Evolutionary conservation across 2,888 invertebrate genomes (phyloP), one percentile per base, ranked within the genome.

Genomic region (Lagria hirta): DNA sequence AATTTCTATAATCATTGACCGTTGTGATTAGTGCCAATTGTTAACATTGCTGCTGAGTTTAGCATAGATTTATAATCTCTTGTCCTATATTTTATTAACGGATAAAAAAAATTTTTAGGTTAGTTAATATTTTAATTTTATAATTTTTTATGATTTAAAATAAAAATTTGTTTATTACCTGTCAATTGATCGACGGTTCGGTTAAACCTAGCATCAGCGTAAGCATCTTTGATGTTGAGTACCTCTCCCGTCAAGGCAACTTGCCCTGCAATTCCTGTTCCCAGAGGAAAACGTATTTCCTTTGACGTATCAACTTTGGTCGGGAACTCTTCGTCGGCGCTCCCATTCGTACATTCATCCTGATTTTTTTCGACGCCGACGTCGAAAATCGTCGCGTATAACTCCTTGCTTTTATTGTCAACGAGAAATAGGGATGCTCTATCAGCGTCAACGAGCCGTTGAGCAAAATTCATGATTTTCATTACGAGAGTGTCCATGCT

Each of bases 361-460:
- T 60, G 57, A 3, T 57, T 57, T 22, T 71, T 51, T 20, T 73
- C 72, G 11, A 73, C 60, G 3, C 79, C 79, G 47, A 84, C 72
- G 62, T 91, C 90, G 63, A 90, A 91, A 4, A 90, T 86, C 6
- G 88, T 81, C 2, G 91, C 88, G 52, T 88, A 89, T 7, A 91
- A 74, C 69, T 90, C 87, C 37, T 79, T 77, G 51, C 79, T 83
- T 52, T 80, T 80, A 20, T 77, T 74, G 70, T 91, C 90, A 1
- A 91, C 80, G 1, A 91, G 75, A 64, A 91, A 92, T 11, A 92
- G 72, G 0, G 90, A 90, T 0, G 90, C 89, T 17, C 90, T 72
- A 64, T 92, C 91, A 1, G 91, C 91, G 55, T 84, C 82, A 4
- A 91, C 90, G 3, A 91, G 72, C 24, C 81, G 77, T 65, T 89